Percentiles rank a stretch among this genome's conserved stretches.
Evolutionary conservation across 2,888 invertebrate genomes (phyloP).

Genomic region (Polia nebulosa): DNA sequence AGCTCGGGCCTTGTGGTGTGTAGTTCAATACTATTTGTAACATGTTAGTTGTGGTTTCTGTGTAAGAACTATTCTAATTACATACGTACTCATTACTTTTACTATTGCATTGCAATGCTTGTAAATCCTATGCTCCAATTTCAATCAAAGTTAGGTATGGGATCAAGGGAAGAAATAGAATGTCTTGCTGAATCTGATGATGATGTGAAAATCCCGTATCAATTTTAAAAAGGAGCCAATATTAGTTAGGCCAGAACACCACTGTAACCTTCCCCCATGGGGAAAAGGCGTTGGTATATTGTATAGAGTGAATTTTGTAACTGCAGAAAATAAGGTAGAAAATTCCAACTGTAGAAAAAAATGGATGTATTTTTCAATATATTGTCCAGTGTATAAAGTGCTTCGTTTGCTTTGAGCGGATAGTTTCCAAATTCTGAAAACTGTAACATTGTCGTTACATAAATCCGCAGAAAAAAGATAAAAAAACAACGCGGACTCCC

Average conservation of each 20-base stretch:
- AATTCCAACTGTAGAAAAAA: neutral
- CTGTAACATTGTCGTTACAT: slow-evolving; percentile 28
- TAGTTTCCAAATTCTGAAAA: slow-evolving; percentile 28
- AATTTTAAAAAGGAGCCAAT: too few species aligned
- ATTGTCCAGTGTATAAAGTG: neutral
- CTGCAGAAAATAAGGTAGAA: neutral
- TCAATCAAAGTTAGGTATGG: too few species aligned
- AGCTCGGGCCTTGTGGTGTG: neutral
- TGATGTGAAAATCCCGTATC: too few species aligned
- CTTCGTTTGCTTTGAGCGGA: slow-evolving; percentile 25
- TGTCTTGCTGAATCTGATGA: too few species aligned
- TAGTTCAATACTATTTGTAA: neutral
- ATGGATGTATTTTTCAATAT: neutral
- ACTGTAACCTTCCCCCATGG: too few species aligned
- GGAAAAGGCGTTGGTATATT: too few species aligned
- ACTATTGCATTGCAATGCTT: too few species aligned
- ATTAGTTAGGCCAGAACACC: too few species aligned
- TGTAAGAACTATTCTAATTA: neutral
- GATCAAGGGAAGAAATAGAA: too few species aligned
- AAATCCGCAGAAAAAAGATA: slow-evolving; percentile 18
- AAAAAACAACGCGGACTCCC: neutral
- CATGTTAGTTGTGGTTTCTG: neutral
- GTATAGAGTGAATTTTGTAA: too few species aligned
- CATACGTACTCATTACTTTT: too few species aligned
- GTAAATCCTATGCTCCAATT: too few species aligned